Base-by-base conservation (phyloP, 2,113 vertebrate species). In the Trinectes maculatus region DNA sequence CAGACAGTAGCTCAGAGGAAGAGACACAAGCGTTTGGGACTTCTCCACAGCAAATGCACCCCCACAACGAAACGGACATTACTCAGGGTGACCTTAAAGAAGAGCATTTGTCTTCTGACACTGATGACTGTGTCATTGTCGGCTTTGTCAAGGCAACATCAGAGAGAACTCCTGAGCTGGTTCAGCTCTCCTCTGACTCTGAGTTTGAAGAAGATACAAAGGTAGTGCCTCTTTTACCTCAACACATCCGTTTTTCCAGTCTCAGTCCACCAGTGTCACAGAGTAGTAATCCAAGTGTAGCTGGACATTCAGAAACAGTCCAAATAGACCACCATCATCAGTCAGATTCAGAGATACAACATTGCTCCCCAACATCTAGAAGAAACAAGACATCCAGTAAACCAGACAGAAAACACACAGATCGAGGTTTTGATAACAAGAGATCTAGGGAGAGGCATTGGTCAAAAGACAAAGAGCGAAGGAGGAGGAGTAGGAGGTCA, bases 151-250 rank as follows among this genome's bases (percentile, higher is more conserved):
- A 98, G 59, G 93, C 97, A 0, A 84, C 93, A 48, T 85, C 89
- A 24, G 95, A 99, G 53, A 94, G 97, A 67, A 99, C 97, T 1
- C 97, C 98, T 29, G 96, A 98, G 87, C 90, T 99, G 57, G 94
- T 98, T 55, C 91, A 96, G 65, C 90, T 99, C 33, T 96, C 96
- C 11, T 98, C 96, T 0, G 93, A 98, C 76, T 95, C 96, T 6
- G 95, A 98, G 75, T 95, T 96, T 6, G 95, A 96, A n/a, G 90
- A 93, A 2, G 92, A 92, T 16, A 88, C 83, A 31, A 81, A 55
- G 25, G 93, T 92, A 73, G 83, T 84, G 0, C 70, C 63, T 44
- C 88, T 83, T 44, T 85, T 91, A 16, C 88, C 92, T 71, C 88
- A 72, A 40, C 92, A 94, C 60, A 88, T 94, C 18, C 93, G 88